Evolutionary conservation across 2,113 vertebrate species (phyloP).

Genomic region (Rutilus rutilus): DNA sequence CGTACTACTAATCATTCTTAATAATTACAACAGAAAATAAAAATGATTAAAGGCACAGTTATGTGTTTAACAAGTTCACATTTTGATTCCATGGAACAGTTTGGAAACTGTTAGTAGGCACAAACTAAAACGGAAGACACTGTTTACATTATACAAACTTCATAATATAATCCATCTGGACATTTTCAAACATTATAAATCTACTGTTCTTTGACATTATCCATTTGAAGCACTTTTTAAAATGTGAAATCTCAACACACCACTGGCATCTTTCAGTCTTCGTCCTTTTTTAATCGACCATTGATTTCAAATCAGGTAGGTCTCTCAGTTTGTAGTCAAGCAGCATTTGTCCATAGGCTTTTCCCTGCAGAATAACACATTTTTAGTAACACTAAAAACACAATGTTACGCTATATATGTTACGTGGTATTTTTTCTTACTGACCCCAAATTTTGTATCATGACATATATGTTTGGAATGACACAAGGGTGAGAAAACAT

Average conservation of each 20-base stretch:
- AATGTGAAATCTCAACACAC: background rate
- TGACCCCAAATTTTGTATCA: background rate
- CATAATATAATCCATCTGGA: slow-evolving; percentile 15
- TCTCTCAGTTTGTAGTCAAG: slow-evolving; percentile 83
- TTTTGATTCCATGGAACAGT: background rate
- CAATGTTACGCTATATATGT: background rate
- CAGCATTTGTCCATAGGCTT: slow-evolving; percentile 88
- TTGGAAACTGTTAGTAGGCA: slow-evolving; percentile 3
- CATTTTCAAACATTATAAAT: slow-evolving; percentile 11
- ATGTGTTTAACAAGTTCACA: background rate
- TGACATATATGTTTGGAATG: background rate
- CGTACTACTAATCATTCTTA: background rate
- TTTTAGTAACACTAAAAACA: background rate
- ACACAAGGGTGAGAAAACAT: background rate
- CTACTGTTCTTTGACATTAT: background rate
- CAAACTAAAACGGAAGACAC: background rate
- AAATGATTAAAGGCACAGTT: background rate
- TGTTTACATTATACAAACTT: background rate
- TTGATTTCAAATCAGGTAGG: slow-evolving; percentile 84
- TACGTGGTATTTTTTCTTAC: background rate
- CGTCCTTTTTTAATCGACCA: slow-evolving; percentile 73
- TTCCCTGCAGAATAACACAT: slow-evolving; percentile 74
- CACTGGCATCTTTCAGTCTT: background rate
- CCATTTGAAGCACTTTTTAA: background rate
- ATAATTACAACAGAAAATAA: background rate